Percentiles rank a stretch among this genome's conserved stretches.
Evolutionary conservation across 2,888 invertebrate genomes (phyloP).

Genomic region (Zaprionus lineosus): DNA sequence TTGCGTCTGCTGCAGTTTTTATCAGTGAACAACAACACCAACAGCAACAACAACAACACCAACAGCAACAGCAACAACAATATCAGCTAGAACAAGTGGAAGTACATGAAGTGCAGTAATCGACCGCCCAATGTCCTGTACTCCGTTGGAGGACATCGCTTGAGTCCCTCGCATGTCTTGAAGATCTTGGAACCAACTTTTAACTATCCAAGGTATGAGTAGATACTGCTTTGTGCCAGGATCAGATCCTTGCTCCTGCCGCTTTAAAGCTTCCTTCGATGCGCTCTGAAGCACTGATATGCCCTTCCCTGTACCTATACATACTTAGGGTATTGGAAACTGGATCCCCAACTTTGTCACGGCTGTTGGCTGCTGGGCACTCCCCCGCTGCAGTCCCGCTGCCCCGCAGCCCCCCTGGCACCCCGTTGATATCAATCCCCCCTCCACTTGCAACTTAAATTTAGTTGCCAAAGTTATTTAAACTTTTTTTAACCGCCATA

Average conservation of each 20-base stretch:
- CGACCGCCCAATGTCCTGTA: not conserved
- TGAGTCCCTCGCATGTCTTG: too few species aligned
- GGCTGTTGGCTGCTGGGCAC: slow-evolving; percentile 37
- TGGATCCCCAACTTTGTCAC: slow-evolving; percentile 68
- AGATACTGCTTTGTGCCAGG: too few species aligned
- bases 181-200: too few species aligned
- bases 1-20: slow-evolving; percentile 76
- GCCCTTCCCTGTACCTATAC: too few species aligned
- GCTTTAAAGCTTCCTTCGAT: too few species aligned
- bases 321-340: not conserved
- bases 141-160: too few species aligned
- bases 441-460: slow-evolving; percentile 61
- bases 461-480: slow-evolving; percentile 77
- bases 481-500: slow-evolving; percentile 57
- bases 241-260: too few species aligned
- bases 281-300: too few species aligned
- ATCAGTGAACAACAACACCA: slow-evolving; percentile 53
- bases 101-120: not conserved
- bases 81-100: slow-evolving; percentile 23
- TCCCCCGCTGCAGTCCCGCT: not conserved
- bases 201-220: too few species aligned
- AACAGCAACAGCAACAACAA: not conserved
- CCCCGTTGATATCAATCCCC: slow-evolving; percentile 6
- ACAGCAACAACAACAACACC: slow-evolving; percentile 10
- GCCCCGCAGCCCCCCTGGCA: not conserved